Percentiles rank a stretch among this genome's conserved stretches.
These are phyloP conservation scores for Aleiodes sp. DNA, from an alignment of 1,140 invertebrate species.

Conservation along the genomic window DNA sequence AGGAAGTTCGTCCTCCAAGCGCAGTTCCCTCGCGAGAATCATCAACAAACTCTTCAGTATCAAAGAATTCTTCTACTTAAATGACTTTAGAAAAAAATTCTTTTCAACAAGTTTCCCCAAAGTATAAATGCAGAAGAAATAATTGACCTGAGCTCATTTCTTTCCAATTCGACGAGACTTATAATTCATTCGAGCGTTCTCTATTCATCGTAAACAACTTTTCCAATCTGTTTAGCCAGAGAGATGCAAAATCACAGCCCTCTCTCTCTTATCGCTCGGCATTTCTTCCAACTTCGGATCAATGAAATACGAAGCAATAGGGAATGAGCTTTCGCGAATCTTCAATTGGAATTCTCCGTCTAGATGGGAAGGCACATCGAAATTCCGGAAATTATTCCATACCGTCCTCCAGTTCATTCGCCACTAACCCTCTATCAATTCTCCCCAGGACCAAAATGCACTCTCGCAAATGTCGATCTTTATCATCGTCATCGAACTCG, in stretches of 20 bases:
- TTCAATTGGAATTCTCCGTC: slow-evolving; percentile 37
- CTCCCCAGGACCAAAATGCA: not conserved
- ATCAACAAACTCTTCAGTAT: not conserved
- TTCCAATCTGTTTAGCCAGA: too few relatives aligned
- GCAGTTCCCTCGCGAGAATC: slow-evolving; percentile 21
- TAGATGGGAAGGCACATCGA: slow-evolving; percentile 31
- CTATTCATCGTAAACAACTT: too few relatives aligned
- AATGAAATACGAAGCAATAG: too few relatives aligned
- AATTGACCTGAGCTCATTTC: too few relatives aligned
- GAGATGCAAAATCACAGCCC: too few relatives aligned
- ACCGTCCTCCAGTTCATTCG: slow-evolving; percentile 15
- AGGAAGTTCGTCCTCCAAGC: slow-evolving; percentile 19
- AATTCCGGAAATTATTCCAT: slow-evolving; percentile 48
- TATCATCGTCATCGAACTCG: slow-evolving; percentile 24
- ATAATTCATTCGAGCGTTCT: too few relatives aligned
- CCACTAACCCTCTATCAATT: not conserved
- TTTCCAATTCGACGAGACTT: too few relatives aligned
- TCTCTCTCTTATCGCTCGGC: too few relatives aligned
- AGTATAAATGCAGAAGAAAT: too few relatives aligned
- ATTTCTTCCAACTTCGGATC: too few relatives aligned
- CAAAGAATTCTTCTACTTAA: not conserved
- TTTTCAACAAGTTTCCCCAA: too few relatives aligned
- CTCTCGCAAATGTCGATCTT: slow-evolving; percentile 19
- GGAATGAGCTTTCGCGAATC: not conserved
- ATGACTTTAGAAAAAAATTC: too few relatives aligned